These are phyloP conservation scores for Dugesia japonica DNA, from an alignment of 2,888 invertebrate genomes.

Conservation along the genomic window DNA sequence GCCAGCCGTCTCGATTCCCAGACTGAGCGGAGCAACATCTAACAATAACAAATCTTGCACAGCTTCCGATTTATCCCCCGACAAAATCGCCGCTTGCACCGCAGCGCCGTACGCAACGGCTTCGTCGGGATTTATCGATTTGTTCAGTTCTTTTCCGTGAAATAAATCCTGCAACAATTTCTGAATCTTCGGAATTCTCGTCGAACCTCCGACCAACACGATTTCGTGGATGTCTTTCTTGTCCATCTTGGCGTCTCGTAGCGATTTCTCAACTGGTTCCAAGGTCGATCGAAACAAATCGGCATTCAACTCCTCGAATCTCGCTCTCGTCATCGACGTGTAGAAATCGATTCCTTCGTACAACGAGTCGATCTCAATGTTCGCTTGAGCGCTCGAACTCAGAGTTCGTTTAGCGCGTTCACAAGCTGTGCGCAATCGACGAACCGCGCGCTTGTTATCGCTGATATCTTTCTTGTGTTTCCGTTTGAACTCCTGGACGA, in stretches of 20 bases:
- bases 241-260: conserved; percentile 63
- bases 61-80: conserved; percentile 46
- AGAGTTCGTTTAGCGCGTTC: conserved; percentile 42
- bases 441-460: conserved; percentile 39
- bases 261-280: conserved; percentile 62
- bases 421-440: conserved; percentile 41
- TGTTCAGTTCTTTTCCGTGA: conserved; percentile 48
- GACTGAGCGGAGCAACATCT: conserved; percentile 55
- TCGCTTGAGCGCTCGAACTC: conserved; percentile 48
- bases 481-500: conserved; percentile 47
- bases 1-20: conserved; percentile 73
- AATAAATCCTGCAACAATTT: conserved; percentile 41
- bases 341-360: conserved; percentile 42
- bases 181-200: conserved; percentile 43
- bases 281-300: conserved; percentile 54
- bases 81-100: conserved; percentile 69
- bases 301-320: conserved; percentile 41
- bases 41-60: conserved; percentile 45
- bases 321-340: conserved; percentile 40
- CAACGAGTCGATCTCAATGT: conserved; percentile 41
- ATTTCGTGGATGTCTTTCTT: conserved; percentile 63
- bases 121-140: conserved; percentile 49
- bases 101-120: conserved; percentile 51
- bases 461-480: conserved; percentile 48
- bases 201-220: conserved; percentile 59